phyloP scores from a whole-genome alignment of 2,888 invertebrate genomes.

The Agrenia bidenticulata region DNA sequence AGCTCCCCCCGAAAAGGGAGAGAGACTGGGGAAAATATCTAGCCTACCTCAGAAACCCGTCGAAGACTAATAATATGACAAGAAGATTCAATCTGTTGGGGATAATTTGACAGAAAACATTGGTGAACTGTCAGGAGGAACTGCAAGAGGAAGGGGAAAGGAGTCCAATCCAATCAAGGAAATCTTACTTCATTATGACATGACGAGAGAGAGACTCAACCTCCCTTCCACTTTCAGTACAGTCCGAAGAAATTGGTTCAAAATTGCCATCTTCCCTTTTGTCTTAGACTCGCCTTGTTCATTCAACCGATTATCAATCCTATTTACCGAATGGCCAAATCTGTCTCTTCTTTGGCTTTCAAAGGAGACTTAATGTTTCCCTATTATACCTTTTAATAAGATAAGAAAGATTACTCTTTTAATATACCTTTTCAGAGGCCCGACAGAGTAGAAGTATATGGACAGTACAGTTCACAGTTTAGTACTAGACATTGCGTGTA shows the following conservation, averaged over 20 bases:
- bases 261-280: slow-evolving; percentile 7
- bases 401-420: too few species aligned
- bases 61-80: slow-evolving; percentile 14
- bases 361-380: not conserved
- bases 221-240: not conserved
- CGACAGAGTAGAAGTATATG: too few species aligned
- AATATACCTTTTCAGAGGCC: too few species aligned
- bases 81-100: slow-evolving; percentile 44
- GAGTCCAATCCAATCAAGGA: slow-evolving; percentile 21
- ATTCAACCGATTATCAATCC: slow-evolving; percentile 1
- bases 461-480: too few species aligned
- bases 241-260: slow-evolving; percentile 15
- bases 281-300: not conserved
- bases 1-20: not conserved
- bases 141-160: slow-evolving; percentile 7
- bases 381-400: too few species aligned
- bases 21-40: not conserved
- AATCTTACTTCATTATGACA: slow-evolving; percentile 10
- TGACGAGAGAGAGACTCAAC: not conserved
- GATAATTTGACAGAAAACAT: slow-evolving; percentile 47
- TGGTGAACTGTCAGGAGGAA: slow-evolving; percentile 34
- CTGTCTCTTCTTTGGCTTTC: too few species aligned
- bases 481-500: too few species aligned
- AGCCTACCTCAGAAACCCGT: not conserved
- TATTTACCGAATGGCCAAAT: slow-evolving; percentile 3